Evolutionary conservation across 1,140 invertebrate species (phyloP).

Genomic region (Drosophila navojoa): DNA sequence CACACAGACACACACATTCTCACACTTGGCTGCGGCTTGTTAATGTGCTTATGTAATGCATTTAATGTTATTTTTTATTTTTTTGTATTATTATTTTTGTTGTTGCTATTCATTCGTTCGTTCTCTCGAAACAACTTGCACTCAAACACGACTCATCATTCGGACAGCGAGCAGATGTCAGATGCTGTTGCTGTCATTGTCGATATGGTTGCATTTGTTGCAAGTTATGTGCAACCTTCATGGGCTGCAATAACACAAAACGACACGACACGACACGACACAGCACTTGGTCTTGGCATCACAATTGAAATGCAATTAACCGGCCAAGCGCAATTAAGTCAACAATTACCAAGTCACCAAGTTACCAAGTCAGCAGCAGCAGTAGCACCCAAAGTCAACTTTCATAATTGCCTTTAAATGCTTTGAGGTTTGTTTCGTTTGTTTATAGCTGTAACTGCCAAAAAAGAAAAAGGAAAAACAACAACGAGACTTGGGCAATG

Average conservation of each 20-base stretch:
- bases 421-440: slow-evolving; percentile 33
- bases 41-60: slow-evolving; percentile 52
- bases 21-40: slow-evolving; percentile 11
- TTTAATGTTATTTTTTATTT: slow-evolving; percentile 17
- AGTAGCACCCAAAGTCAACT: slow-evolving; percentile 10
- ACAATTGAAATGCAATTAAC: slow-evolving; percentile 81
- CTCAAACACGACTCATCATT: slow-evolving; percentile 67
- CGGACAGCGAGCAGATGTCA: slow-evolving; percentile 55
- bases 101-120: slow-evolving; percentile 3
- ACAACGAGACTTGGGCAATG: slow-evolving; percentile 18
- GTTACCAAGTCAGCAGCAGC: slow-evolving; percentile 31
- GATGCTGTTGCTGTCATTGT: slow-evolving; percentile 22
- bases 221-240: slow-evolving; percentile 61
- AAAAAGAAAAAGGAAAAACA: neutral
- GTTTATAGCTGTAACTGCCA: slow-evolving; percentile 18
- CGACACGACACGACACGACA: slow-evolving; percentile 30
- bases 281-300: slow-evolving; percentile 61
- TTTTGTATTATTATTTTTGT: slow-evolving; percentile 2
- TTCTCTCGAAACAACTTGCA: slow-evolving; percentile 39
- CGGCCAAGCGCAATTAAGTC: slow-evolving; percentile 74
- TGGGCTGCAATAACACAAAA: slow-evolving; percentile 41
- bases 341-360: slow-evolving; percentile 68
- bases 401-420: slow-evolving; percentile 68
- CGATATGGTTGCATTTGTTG: slow-evolving; percentile 24
- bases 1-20: neutral